Conservation (phyloP, 2,113 vertebrate genomes). For the Ibidorhyncha struthersii region DNA sequence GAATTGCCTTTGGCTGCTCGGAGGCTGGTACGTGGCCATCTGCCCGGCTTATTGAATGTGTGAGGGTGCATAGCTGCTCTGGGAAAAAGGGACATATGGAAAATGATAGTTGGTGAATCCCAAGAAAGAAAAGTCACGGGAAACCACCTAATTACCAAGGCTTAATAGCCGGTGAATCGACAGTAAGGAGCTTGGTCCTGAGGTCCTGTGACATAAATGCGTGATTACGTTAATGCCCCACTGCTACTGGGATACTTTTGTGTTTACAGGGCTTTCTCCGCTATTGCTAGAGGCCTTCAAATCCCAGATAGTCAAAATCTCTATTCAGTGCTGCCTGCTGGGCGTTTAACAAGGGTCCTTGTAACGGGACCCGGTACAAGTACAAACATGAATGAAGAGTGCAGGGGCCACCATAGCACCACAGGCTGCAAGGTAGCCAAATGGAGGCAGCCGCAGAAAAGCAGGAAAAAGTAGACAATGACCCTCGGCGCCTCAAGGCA, state of each 20-base stretch:
- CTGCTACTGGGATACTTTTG: slow-evolving; percentile 72
- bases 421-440: slow-evolving; percentile 75
- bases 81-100: slow-evolving; percentile 60
- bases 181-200: slow-evolving; percentile 47
- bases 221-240: slow-evolving; percentile 63
- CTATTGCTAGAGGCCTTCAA: slow-evolving; percentile 76
- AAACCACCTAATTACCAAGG: slow-evolving; percentile 56
- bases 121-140: slow-evolving; percentile 41
- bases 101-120: slow-evolving; percentile 49
- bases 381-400: slow-evolving; percentile 75
- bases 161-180: slow-evolving; percentile 9
- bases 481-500: slow-evolving; percentile 75
- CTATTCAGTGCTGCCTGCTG: slow-evolving; percentile 80
- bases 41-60: background rate
- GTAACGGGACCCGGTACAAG: slow-evolving; percentile 74
- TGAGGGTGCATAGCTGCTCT: background rate
- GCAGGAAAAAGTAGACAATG: slow-evolving; percentile 77
- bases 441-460: slow-evolving; percentile 69
- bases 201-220: slow-evolving; percentile 65
- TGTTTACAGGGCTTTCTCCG: slow-evolving; percentile 70
- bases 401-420: slow-evolving; percentile 76
- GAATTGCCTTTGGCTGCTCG: slow-evolving; percentile 9
- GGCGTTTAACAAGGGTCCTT: slow-evolving; percentile 79
- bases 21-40: background rate
- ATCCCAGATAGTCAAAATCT: slow-evolving; percentile 76